Base-by-base conservation (phyloP, 2,888 invertebrate species). In the Rhimphoctona megacephalus region DNA sequence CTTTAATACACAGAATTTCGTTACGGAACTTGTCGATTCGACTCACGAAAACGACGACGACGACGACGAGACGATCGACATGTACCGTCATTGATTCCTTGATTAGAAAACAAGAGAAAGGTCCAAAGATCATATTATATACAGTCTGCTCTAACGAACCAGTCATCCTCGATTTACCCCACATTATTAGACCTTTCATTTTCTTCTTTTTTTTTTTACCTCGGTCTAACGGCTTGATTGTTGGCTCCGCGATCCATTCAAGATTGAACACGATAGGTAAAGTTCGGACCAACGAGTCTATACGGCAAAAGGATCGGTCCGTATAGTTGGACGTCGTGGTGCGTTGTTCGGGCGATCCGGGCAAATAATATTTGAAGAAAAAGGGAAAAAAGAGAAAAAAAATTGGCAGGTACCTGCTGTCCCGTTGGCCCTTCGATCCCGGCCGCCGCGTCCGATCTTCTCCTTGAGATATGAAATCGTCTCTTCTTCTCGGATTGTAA, bases 181-280 rank as follows among this genome's bases (percentile, higher is more conserved):
- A 73, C 80, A 81, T 86, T 86, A 86, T 86, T 83, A 30, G 64
- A 81, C 77, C 81, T 81, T 76, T 77, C 57, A 69, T 79, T 79
- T 74, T 74, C 49, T 69, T 66, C 80, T 49, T 25, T 61, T 33
- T 36, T 52, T 52, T 73, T 69, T 81, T 36, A 72, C 66, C 64
- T 77, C 61, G 39, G 49, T 66, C 70, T 61, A 66, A 66, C 73
- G 70, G 72, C 54, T 33, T 22, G 67, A 39, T 33, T 52, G 78
- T 83, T 83, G 66, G 80, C 81, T 81, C 67, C 79, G n/a, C 83
- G 79, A 83, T 85, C 80, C 49, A 52, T 79, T 78, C 52, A 61
- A 89, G 86, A 88, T 88, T 84, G 78, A 85, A 85, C 84, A 88
- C 69, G 89, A 88, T 88, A 87, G 82, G 78, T 67, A 61, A 80